Conservation (phyloP, 30 jellyfish, hydroid and myxozoan species). For the Hydractinia symbiolongicarpus region DNA sequence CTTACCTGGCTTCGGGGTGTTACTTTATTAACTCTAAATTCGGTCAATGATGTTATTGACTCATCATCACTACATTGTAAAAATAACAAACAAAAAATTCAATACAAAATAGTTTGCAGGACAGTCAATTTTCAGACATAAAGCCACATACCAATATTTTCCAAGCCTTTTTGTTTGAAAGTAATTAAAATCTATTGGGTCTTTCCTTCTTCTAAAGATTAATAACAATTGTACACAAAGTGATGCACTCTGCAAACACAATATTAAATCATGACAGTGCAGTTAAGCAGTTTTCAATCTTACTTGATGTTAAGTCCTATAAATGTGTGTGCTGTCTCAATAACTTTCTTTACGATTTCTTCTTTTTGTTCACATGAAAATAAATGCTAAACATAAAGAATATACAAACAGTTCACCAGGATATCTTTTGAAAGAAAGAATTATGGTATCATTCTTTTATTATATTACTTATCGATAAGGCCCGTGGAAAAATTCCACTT, state of each 20-base stretch:
- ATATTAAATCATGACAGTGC: not conserved
- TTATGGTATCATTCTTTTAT: no score
- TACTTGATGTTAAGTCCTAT: conserved; percentile 60
- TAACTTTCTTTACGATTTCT: conserved; percentile 54
- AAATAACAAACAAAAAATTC: not conserved
- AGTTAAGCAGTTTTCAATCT: not conserved
- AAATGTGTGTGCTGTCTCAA: conserved; percentile 47
- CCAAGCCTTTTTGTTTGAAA: conserved; percentile 83
- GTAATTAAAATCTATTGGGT: conserved; percentile 58
- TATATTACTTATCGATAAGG: no score
- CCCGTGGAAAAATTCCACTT: no score
- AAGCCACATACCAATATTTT: conserved; percentile 57
- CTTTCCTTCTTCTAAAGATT: conserved; percentile 60
- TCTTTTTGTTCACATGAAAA: conserved; percentile 71
- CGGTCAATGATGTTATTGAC: conserved; percentile 82
- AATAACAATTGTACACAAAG: conserved; percentile 18
- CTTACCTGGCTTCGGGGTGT: conserved; percentile 72
- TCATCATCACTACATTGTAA: conserved; percentile 72
- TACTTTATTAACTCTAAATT: conserved; percentile 66
- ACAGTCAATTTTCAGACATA: not conserved
- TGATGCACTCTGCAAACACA: not conserved
- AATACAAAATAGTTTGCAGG: not conserved
- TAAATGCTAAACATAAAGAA: conserved; percentile 47
- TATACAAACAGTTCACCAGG: no score
- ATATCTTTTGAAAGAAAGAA: no score